phyloP scores from a whole-genome alignment of 2,797 vertebrate genomes.

The Agapornis canus region DNA sequence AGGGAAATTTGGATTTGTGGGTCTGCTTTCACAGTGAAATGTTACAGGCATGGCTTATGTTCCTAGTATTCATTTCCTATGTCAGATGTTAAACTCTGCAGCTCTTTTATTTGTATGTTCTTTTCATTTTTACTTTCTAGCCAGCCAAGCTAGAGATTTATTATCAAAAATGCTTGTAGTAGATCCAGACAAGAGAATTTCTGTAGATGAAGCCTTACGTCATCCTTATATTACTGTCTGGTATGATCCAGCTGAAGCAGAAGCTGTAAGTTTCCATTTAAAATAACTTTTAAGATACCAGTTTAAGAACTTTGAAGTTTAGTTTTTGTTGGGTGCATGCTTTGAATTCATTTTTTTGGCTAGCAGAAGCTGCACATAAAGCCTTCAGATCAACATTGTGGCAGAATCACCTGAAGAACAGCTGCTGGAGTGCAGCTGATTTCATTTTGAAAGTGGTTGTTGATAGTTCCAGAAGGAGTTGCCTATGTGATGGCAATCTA shows the following conservation, averaged over 20 bases:
- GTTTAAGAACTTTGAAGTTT: not conserved
- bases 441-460: not conserved
- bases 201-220: conserved; percentile 93
- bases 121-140: conserved; percentile 74
- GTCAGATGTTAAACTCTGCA: not conserved
- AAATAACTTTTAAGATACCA: not conserved
- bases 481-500: not conserved
- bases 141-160: conserved; percentile 94
- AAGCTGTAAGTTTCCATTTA: conserved; percentile 86
- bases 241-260: conserved; percentile 94
- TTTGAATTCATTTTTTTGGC: not conserved
- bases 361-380: not conserved
- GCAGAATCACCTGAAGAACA: not conserved
- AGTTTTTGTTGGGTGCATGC: not conserved
- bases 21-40: not conserved
- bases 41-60: not conserved
- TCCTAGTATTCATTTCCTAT: not conserved
- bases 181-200: conserved; percentile 93
- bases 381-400: not conserved
- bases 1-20: not conserved
- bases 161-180: conserved; percentile 98
- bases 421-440: not conserved
- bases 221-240: conserved; percentile 97
- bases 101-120: not conserved
- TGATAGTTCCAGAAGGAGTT: not conserved